Evolutionary conservation across 1,140 invertebrate species (phyloP).

Genomic region (Maniola jurtina): DNA sequence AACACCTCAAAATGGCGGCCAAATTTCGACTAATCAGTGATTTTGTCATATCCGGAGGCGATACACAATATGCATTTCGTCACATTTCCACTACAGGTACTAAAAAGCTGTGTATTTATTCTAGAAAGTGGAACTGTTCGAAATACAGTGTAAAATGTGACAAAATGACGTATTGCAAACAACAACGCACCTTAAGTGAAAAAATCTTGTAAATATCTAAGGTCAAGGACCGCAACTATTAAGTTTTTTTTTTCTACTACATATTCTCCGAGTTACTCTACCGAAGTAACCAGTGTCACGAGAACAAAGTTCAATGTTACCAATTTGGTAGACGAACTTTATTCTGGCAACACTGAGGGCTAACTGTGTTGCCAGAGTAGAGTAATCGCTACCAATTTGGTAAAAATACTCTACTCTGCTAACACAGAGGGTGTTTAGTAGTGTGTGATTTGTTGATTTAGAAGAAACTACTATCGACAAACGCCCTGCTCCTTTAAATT

Average conservation of each 20-base stretch:
- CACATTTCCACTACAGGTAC: conserved; percentile 33
- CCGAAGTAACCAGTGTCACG: conserved; percentile 6
- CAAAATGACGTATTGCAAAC: conserved; percentile 28
- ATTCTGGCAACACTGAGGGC: background rate
- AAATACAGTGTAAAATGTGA: conserved; percentile 36
- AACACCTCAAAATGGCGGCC: conserved; percentile 25
- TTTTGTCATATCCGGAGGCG: conserved; percentile 31
- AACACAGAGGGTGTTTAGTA: background rate
- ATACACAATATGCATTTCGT: conserved; percentile 19
- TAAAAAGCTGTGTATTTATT: conserved; percentile 38
- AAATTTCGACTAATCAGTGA: conserved; percentile 21
- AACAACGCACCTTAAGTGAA: conserved; percentile 24
- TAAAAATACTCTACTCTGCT: background rate
- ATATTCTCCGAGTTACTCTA: background rate
- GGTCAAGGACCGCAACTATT: conserved; percentile 3
- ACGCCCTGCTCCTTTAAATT: no score
- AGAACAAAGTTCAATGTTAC: background rate
- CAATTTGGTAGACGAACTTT: conserved; percentile 4
- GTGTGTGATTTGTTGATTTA: conserved; percentile 5
- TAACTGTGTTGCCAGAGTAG: conserved; percentile 3
- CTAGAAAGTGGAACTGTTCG: conserved; percentile 37
- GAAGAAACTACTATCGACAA: no score
- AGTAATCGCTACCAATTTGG: no score
- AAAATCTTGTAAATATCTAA: conserved; percentile 8
- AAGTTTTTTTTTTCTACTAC: conserved; percentile 14